A percentile compares a stretch with the other conserved stretches of the same genome.
Evolutionary conservation across 1,140 invertebrate species (phyloP).

Genomic region (Chironomus striatipennis): DNA sequence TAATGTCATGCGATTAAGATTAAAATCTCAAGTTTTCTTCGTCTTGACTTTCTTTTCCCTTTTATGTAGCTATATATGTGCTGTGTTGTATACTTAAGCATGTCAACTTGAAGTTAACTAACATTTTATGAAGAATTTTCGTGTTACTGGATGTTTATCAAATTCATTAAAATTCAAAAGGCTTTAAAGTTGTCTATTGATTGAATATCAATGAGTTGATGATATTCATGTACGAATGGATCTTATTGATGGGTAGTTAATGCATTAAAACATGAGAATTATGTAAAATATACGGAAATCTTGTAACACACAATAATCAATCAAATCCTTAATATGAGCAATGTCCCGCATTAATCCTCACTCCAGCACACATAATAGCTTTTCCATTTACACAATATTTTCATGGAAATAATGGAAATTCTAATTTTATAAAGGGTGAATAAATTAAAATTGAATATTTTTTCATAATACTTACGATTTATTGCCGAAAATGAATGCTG

Average conservation of each 20-base stretch:
- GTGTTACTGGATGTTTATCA: too few species aligned
- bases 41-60: neutral
- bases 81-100: too few species aligned
- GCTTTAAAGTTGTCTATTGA: too few species aligned
- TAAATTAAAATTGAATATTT: neutral
- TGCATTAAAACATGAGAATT: too few species aligned
- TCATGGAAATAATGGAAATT: neutral
- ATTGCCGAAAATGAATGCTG: neutral
- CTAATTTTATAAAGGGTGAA: constrained; percentile 2
- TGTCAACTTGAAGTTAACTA: too few species aligned
- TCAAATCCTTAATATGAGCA: constrained; percentile 5
- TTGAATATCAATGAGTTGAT: too few species aligned
- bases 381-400: neutral
- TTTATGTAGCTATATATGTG: too few species aligned
- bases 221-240: too few species aligned
- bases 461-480: neutral
- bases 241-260: too few species aligned
- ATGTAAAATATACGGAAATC: too few species aligned
- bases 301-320: neutral
- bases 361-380: neutral
- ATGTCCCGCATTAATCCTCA: neutral
- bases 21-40: neutral
- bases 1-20: neutral
- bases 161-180: too few species aligned
- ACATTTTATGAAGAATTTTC: too few species aligned